phyloP scores from a whole-genome alignment of 2,888 invertebrate species.

The Drepana falcataria region DNA sequence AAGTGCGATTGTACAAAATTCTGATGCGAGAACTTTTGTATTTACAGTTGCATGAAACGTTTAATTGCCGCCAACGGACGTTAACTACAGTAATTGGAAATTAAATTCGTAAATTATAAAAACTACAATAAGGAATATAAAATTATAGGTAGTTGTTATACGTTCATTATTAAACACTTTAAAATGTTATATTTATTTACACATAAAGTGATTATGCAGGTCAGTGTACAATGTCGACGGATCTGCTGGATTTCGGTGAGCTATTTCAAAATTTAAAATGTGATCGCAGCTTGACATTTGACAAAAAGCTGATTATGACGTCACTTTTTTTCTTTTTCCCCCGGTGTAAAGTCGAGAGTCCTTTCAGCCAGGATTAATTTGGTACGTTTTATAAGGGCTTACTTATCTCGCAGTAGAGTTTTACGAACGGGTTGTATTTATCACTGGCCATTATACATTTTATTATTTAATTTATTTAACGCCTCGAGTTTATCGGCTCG shows the following conservation, averaged over 20 bases:
- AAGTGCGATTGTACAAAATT: constrained; percentile 67
- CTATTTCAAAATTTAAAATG: constrained; percentile 68
- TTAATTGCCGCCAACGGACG: constrained; percentile 69
- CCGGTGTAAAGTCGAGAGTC: constrained; percentile 46
- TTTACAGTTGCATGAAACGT: constrained; percentile 72
- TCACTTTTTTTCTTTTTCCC: constrained; percentile 64
- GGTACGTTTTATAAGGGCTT: constrained; percentile 73
- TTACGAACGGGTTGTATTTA: constrained; percentile 73
- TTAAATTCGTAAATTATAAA: constrained; percentile 59
- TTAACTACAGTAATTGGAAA: constrained; percentile 69
- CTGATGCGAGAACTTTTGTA: constrained; percentile 59
- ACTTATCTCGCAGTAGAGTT: constrained; percentile 67
- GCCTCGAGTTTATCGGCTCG: constrained; percentile 67
- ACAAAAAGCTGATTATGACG: constrained; percentile 78
- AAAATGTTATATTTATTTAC: constrained; percentile 3
- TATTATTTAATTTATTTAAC: constrained; percentile 79
- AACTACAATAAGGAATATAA: constrained; percentile 37
- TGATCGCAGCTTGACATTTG: constrained; percentile 67
- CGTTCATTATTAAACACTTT: constrained; percentile 3
- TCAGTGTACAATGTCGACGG: constrained; percentile 18
- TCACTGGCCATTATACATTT: constrained; percentile 74
- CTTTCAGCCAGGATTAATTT: constrained; percentile 75
- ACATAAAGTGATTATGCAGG: constrained; percentile 5
- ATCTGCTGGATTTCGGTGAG: constrained; percentile 48
- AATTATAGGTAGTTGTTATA: constrained; percentile 10